Evolutionary conservation across 1,140 invertebrate genomes (phyloP).

Genomic region (Choristoneura fumiferana): DNA sequence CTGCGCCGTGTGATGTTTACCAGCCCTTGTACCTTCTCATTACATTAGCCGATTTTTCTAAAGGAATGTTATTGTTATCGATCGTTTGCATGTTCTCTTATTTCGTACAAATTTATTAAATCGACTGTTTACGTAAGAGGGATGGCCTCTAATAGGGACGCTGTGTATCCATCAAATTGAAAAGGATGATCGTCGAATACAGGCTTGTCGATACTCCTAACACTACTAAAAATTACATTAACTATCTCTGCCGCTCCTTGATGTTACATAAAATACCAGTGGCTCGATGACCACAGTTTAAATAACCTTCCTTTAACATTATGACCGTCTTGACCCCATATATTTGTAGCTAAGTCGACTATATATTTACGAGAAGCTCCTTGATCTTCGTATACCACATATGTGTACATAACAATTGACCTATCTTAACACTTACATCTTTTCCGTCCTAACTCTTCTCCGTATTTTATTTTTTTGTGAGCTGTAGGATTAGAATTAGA

Average conservation of each 20-base stretch:
- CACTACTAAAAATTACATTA: too few relatives aligned
- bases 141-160: neutral
- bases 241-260: neutral
- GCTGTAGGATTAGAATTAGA: too few relatives aligned
- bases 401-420: too few relatives aligned
- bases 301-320: neutral
- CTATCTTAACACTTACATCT: too few relatives aligned
- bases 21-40: slow-evolving; percentile 32
- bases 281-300: neutral
- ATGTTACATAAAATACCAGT: slow-evolving; percentile 3
- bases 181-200: neutral
- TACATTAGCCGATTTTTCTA: slow-evolving; percentile 44
- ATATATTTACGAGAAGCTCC: too few relatives aligned
- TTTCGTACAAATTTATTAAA: neutral
- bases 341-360: too few relatives aligned
- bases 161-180: neutral
- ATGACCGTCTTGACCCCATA: too few relatives aligned
- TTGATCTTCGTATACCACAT: too few relatives aligned
- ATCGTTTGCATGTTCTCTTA: slow-evolving; percentile 31
- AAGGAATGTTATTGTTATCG: slow-evolving; percentile 51
- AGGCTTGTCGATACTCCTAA: too few relatives aligned
- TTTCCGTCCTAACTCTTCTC: too few relatives aligned
- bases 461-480: too few relatives aligned
- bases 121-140: slow-evolving; percentile 15
- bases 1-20: slow-evolving; percentile 52